Base-by-base conservation (phyloP, 2,888 invertebrate species). In the Mesopsocus fuscifrons region DNA sequence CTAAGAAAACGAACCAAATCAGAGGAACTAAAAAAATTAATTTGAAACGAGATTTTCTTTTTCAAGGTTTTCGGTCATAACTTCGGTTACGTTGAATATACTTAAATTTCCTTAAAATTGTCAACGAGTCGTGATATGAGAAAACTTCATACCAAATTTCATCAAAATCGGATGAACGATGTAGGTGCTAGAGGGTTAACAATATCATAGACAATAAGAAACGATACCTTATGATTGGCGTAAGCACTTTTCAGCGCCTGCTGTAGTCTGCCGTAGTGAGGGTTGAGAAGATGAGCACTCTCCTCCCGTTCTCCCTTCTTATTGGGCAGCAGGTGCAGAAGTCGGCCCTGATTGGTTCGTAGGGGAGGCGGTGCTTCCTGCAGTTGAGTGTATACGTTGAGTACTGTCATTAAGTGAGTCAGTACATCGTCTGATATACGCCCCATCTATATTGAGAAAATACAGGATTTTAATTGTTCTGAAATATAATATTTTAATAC, bases 201-300 rank as follows among this genome's bases (percentile, higher is more conserved):
- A n/a, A n/a, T n/a, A n/a, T n/a, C n/a, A n/a, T n/a, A n/a, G n/a
- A n/a, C n/a, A n/a, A n/a, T n/a, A n/a, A n/a, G n/a, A n/a, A n/a
- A n/a, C n/a, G n/a, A n/a, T 58, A 83, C 87, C 72, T 84, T 85
- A 62, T 88, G 87, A 65, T 84, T 91, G 21, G 77, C 75, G 61
- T 85, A 82, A 3, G 87, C 79, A 49, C 79, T 77, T 57, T 76
- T 78, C 44, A 92, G 59, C 42, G 74, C 73, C 45, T 85, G 85
- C 59, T 82, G 82, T 46, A 92, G 68, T 60, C 80, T 83, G 67
- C 84, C 70, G 58, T 91, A 92, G 57, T 87, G 80, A 0, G 82
- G 76, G 46, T 77, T 72, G 32, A 50, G 44, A 6, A 41, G 40
- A 43, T 49, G 51, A 26, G 44, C 45, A 34, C 52, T 54, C 38